Base-by-base conservation (phyloP, 2,113 vertebrate genomes). In the Silurus asotus region DNA sequence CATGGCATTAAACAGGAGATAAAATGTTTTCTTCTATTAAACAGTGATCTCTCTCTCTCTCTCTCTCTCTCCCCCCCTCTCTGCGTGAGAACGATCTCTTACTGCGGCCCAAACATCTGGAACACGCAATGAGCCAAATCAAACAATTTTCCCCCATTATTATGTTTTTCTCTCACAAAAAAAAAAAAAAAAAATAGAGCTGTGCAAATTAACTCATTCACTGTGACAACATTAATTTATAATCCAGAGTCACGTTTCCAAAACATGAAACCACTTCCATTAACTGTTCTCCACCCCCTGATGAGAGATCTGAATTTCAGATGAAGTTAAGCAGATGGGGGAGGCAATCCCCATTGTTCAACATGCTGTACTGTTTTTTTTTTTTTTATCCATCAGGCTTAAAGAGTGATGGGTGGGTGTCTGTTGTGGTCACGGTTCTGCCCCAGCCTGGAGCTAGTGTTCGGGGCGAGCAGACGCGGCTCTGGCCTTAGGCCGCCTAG, bases 291-390 rank as follows among this genome's bases (percentile, higher is more conserved):
- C 76, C 70, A 77, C 86, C 89, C 90, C 89, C 93, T 81, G 90
- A 92, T 90, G 91, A 87, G 85, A 90, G 90, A 89, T 92, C 90
- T 92, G 91, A 91, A 94, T 94, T 94, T 92, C 92, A 93, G 94
- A 94, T 94, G 88, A 93, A 93, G 92, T 94, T 93, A 92, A 93
- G 87, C 94, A 94, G 94, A 94, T 94, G 94, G 93, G 92, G 92
- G 91, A 92, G 92, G 92, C 92, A 91, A 93, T 91, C 90, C 87
- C 93, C 90, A 92, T 93, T 94, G 93, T 93, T 93, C 92, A 93
- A 91, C 93, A 90, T 89, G 90, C 91, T 89, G 90, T 91, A 92
- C 89, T 93, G 93, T 92, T 70, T 45, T 48, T 70, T 70, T 70
- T 70, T 48, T 70, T 45, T 93, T 92, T 91, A 91, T 91, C 84